These are phyloP conservation scores for Mactromeris polynyma DNA, from an alignment of 2,888 invertebrate species.

Conservation along the genomic window DNA sequence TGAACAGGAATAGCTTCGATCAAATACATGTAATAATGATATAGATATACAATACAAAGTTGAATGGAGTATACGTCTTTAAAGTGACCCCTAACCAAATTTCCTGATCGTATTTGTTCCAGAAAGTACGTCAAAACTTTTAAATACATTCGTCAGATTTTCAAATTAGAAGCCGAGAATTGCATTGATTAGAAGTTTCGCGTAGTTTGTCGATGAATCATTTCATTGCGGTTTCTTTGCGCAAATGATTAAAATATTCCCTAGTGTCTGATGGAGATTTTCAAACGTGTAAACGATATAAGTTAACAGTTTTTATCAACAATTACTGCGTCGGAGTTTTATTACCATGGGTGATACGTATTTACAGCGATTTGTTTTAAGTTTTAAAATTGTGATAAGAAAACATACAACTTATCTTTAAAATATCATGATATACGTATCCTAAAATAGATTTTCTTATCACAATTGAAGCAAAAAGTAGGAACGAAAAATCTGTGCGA, in stretches of 20 bases:
- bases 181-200: background rate
- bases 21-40: too few relatives aligned
- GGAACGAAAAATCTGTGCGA: too few relatives aligned
- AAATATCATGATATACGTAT: background rate
- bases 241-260: background rate
- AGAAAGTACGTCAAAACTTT: background rate
- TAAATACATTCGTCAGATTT: background rate
- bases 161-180: background rate
- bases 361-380: background rate
- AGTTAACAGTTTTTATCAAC: too few relatives aligned
- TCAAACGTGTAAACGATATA: too few relatives aligned
- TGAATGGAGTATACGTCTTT: too few relatives aligned
- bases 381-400: too few relatives aligned
- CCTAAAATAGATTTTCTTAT: background rate
- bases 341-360: background rate
- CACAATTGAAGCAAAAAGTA: background rate
- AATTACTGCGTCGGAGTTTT: background rate
- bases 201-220: background rate
- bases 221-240: background rate
- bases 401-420: background rate
- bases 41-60: too few relatives aligned
- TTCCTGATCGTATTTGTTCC: too few relatives aligned
- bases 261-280: too few relatives aligned
- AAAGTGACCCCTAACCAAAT: too few relatives aligned
- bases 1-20: too few relatives aligned